A percentile compares a stretch with the other conserved stretches of the same genome.
Evolutionary conservation across 2,113 vertebrate species (phyloP).

Genomic region (Pavo muticus): DNA sequence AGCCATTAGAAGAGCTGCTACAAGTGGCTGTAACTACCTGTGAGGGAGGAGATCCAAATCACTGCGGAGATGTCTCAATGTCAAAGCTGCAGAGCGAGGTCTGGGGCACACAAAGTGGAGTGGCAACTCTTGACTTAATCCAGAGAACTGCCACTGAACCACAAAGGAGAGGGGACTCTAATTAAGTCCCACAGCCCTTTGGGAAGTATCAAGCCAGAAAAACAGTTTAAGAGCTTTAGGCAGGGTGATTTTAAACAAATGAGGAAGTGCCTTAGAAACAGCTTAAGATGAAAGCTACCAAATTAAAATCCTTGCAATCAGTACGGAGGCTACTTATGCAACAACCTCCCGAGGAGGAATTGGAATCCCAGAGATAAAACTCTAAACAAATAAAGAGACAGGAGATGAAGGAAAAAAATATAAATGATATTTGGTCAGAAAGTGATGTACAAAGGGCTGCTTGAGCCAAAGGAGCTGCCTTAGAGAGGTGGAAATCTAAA

Average conservation of each 20-base stretch:
- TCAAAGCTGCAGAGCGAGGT: neutral
- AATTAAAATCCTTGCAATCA: conserved; percentile 72
- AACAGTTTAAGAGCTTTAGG: conserved; percentile 43
- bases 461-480: neutral
- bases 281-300: conserved; percentile 71
- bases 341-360: conserved; percentile 68
- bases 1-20: neutral
- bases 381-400: conserved; percentile 61
- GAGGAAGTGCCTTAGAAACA: conserved; percentile 65
- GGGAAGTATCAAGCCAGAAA: conserved; percentile 64
- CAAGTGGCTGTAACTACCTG: neutral
- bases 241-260: conserved; percentile 71
- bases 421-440: conserved; percentile 36
- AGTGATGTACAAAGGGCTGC: neutral
- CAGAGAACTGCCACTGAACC: conserved; percentile 30
- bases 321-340: conserved; percentile 67
- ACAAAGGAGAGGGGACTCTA: conserved; percentile 45
- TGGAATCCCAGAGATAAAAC: conserved; percentile 67
- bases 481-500: neutral
- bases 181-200: conserved; percentile 53
- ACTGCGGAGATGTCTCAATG: accelerated
- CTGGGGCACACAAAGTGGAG: conserved; percentile 11
- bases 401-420: conserved; percentile 25
- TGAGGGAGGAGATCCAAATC: neutral
- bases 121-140: conserved; percentile 67